Evolutionary conservation across 2,113 vertebrate species (phyloP).

Genomic region (Procavia capensis): DNA sequence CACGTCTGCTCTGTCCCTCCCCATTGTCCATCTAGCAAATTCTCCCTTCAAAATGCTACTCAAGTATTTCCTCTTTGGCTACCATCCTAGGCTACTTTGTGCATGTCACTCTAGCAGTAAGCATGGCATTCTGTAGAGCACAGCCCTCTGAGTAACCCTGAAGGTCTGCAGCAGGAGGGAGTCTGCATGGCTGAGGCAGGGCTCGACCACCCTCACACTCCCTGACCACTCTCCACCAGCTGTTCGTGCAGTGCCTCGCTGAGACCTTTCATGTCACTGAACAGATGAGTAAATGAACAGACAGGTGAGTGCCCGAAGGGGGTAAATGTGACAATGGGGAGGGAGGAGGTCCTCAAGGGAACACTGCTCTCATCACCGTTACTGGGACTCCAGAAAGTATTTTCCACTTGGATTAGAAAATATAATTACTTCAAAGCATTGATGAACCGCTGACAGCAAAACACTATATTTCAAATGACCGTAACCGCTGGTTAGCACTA

Average conservation of each 20-base stretch:
- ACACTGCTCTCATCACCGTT: background rate
- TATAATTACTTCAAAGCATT: background rate
- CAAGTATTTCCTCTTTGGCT: background rate
- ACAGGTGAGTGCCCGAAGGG: background rate
- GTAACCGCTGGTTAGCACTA: background rate
- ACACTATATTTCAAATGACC: conserved; percentile 42
- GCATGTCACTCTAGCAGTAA: background rate
- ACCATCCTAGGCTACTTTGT: background rate
- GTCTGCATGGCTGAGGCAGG: background rate
- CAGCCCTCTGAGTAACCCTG: background rate
- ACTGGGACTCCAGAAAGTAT: background rate
- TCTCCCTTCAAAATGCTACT: background rate
- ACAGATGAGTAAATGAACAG: background rate
- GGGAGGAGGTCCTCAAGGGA: background rate
- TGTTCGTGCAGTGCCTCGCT: background rate
- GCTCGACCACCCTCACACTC: background rate
- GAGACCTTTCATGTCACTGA: background rate
- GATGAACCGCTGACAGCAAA: background rate
- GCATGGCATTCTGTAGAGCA: background rate
- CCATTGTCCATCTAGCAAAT: background rate
- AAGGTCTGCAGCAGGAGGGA: background rate
- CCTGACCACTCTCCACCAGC: background rate
- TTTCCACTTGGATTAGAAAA: background rate
- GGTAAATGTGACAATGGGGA: background rate
- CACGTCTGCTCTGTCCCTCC: background rate